phyloP scores from a whole-genome alignment of 2,113 vertebrate species.

The Heliornis fulica region DNA sequence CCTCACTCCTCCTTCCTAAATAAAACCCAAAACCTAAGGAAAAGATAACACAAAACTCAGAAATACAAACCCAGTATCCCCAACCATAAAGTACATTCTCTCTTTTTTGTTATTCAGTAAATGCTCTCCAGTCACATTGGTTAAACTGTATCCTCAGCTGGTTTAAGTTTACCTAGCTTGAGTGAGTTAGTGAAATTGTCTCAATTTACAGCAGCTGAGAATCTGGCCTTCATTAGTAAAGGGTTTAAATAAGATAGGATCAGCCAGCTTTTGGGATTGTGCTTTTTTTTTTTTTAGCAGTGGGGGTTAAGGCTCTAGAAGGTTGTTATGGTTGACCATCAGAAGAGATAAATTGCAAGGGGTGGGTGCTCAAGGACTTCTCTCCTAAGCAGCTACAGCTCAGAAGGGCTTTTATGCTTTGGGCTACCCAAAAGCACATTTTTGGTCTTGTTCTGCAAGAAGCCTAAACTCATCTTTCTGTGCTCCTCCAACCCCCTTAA shows the following conservation, averaged over 20 bases:
- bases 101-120: conserved; percentile 6
- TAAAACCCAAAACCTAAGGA: neutral
- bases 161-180: neutral
- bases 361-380: neutral
- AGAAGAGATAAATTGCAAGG: neutral
- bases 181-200: conserved; percentile 8
- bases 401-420: neutral
- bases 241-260: neutral
- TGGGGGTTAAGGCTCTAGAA: neutral
- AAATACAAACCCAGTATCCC: neutral
- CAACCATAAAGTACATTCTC: neutral
- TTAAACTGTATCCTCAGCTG: conserved; percentile 31
- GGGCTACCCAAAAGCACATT: neutral
- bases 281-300: neutral
- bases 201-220: neutral
- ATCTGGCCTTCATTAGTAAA: neutral
- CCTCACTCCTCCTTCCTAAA: neutral
- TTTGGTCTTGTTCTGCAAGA: neutral
- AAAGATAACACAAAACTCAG: neutral
- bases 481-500: neutral
- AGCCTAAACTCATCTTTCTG: neutral
- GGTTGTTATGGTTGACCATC: neutral
- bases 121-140: neutral
- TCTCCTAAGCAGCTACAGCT: neutral
- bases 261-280: neutral